Conservation (phyloP, 2,797 vertebrate genomes). For the Ataeniobius toweri region DNA sequence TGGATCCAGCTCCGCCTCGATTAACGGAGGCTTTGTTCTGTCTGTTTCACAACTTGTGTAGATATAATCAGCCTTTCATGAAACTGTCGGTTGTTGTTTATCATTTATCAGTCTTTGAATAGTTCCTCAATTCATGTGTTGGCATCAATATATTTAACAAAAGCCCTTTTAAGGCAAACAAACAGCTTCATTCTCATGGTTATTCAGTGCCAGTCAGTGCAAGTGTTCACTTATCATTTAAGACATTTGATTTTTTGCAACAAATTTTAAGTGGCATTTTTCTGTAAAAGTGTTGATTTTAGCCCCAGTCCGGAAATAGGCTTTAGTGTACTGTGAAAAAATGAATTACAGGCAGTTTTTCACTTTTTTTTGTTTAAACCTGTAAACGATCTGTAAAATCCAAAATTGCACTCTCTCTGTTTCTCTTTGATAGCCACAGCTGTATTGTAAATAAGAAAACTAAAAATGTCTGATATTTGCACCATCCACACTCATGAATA, state of each 20-base stretch:
- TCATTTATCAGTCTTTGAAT: constrained; percentile 29
- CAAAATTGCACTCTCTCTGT: background rate
- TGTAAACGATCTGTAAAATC: background rate
- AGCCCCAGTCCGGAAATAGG: constrained; percentile 17
- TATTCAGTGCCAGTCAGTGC: constrained; percentile 46
- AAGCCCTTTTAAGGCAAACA: constrained; percentile 33
- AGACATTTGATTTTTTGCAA: constrained; percentile 21
- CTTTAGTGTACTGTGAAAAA: constrained; percentile 15
- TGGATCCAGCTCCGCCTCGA: constrained; percentile 54
- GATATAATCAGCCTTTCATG: constrained; percentile 64
- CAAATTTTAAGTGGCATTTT: constrained; percentile 15
- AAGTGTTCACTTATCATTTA: constrained; percentile 39
- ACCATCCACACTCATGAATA: background rate
- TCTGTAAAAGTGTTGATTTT: constrained; percentile 22
- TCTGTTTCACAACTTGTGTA: constrained; percentile 27
- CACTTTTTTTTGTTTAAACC: background rate
- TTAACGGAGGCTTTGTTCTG: constrained; percentile 49
- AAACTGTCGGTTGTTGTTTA: constrained; percentile 38
- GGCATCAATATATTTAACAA: constrained; percentile 49
- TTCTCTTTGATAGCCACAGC: constrained; percentile 3
- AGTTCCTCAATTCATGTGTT: constrained; percentile 24
- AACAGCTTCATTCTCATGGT: constrained; percentile 18
- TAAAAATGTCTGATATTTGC: background rate
- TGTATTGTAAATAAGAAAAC: background rate
- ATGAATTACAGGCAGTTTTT: constrained; percentile 12